Conservation (phyloP, 2,113 vertebrate genomes). For the Phrynosoma platyrhinos region DNA sequence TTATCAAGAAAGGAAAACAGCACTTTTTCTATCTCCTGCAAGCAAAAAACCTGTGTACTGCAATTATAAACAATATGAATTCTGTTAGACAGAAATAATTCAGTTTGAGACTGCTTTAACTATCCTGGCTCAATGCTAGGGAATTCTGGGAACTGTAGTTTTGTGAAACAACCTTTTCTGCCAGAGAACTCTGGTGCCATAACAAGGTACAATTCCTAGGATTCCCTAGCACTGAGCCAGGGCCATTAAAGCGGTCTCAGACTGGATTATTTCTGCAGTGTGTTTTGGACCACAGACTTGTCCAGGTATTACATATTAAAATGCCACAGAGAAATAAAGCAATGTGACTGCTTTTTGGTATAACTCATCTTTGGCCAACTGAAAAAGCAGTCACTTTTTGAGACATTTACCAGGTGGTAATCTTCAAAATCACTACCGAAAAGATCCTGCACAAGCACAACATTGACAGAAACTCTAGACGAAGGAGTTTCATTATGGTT, state of each 20-base stretch:
- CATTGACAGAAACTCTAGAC: slow-evolving; percentile 19
- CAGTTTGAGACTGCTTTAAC: no score
- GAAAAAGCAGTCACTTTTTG: slow-evolving; percentile 31
- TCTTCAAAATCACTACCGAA: slow-evolving; percentile 42
- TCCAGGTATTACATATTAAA: background rate
- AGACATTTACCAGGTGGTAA: slow-evolving; percentile 13
- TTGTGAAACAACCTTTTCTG: no score
- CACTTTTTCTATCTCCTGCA: slow-evolving; percentile 14
- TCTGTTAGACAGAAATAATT: background rate
- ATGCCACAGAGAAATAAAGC: slow-evolving; percentile 29
- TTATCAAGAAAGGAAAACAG: slow-evolving; percentile 28
- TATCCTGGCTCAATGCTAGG: no score
- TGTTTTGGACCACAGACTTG: no score
- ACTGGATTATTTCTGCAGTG: background rate
- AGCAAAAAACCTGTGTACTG: background rate
- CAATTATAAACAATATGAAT: background rate
- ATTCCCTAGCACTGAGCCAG: no score
- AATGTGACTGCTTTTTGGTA: slow-evolving; percentile 24
- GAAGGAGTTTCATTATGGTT: slow-evolving; percentile 43
- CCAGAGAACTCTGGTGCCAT: no score
- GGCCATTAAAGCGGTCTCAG: no score
- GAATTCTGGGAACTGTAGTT: no score
- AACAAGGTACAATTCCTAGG: no score
- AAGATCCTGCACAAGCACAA: slow-evolving; percentile 32
- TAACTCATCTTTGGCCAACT: slow-evolving; percentile 25